phyloP scores from a whole-genome alignment of 64 coral and sea anemone genomes.

The Astreopora myriophthalma region DNA sequence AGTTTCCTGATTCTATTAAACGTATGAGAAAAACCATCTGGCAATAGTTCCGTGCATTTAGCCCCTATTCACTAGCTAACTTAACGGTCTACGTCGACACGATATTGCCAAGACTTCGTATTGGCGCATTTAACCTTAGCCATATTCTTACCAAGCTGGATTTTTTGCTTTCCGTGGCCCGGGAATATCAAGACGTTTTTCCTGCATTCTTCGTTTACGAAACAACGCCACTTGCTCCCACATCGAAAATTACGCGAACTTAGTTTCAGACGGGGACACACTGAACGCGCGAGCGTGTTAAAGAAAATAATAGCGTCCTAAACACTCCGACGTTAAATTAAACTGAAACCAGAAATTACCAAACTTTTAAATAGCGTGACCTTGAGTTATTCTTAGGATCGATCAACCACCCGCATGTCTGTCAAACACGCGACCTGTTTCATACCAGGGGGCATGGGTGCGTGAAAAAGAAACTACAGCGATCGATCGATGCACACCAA shows the following conservation, averaged over 20 bases:
- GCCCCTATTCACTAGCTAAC: not conserved
- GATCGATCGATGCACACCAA: not conserved
- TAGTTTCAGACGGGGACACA: not conserved
- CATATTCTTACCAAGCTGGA: conserved; percentile 6
- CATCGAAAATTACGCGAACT: not conserved
- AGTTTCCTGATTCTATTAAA: not conserved
- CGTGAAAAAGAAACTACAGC: not conserved
- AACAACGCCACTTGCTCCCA: not conserved
- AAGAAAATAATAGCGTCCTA: not conserved
- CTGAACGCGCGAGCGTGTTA: not conserved
- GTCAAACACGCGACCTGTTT: conserved; percentile 60
- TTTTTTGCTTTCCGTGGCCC: not conserved
- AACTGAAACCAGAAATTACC: not conserved
- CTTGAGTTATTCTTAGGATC: conserved; percentile 53
- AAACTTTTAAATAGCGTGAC: conserved; percentile 33
- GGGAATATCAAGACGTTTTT: not conserved
- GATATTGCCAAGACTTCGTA: not conserved
- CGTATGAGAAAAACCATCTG: not conserved
- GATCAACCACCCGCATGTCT: conserved; percentile 43
- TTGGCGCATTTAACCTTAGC: not conserved
- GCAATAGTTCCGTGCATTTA: not conserved
- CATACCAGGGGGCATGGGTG: not conserved
- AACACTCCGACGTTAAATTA: not conserved
- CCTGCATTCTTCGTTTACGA: not conserved
- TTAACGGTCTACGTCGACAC: not conserved